Conservation (phyloP, 2,113 vertebrate genomes). For the Corydoras sp. region DNA sequence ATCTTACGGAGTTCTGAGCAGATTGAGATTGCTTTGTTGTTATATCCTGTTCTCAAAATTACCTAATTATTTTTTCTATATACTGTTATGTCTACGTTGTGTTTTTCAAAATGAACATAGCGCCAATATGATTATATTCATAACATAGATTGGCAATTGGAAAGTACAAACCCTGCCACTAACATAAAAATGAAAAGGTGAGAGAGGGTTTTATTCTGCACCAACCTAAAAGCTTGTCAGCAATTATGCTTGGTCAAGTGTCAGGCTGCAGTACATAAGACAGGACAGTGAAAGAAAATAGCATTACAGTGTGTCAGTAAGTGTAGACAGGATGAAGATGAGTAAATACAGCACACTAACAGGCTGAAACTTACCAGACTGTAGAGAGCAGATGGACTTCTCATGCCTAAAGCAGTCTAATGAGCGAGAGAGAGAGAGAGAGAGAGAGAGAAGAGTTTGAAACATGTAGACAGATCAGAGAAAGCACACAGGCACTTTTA, state of each 20-base stretch:
- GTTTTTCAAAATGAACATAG: no score
- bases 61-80: no score
- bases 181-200: no score
- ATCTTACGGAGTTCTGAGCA: no score
- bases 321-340: slow-evolving; percentile 26
- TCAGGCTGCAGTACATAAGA: slow-evolving; percentile 25
- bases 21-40: no score
- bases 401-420: slow-evolving; percentile 57
- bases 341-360: slow-evolving; percentile 44
- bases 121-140: no score
- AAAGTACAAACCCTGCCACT: no score
- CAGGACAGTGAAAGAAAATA: slow-evolving; percentile 24
- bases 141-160: no score
- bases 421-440: slow-evolving; percentile 33
- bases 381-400: slow-evolving; percentile 66
- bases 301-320: slow-evolving; percentile 21
- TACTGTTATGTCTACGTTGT: no score
- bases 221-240: slow-evolving; percentile 30
- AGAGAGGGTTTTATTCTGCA: neutral
- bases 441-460: slow-evolving; percentile 18
- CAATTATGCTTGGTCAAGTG: slow-evolving; percentile 20
- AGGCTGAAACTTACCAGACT: slow-evolving; percentile 52
- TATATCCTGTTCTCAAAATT: no score
- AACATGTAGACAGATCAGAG: slow-evolving; percentile 17
- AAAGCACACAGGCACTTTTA: slow-evolving; percentile 26